Percentiles rank a stretch among this genome's conserved stretches.
These are phyloP conservation scores for Craseonycteris thonglongyai DNA, from an alignment of 2,113 vertebrate genomes.

Conservation along the genomic window DNA sequence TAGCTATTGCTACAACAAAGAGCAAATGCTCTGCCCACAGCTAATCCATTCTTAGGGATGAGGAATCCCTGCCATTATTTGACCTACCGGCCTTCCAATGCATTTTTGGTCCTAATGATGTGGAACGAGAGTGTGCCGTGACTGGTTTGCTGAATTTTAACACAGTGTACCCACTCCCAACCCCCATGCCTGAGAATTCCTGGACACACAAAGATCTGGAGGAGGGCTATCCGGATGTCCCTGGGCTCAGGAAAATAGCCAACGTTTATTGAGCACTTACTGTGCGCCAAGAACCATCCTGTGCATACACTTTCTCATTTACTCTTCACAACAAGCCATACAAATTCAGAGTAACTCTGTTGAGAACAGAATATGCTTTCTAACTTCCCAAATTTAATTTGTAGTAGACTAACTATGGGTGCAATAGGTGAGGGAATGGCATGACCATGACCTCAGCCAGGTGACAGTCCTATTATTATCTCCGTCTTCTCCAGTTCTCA, in stretches of 20 bases:
- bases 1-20: neutral
- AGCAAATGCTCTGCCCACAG: neutral
- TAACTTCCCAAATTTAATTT: neutral
- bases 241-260: neutral
- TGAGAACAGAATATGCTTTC: neutral
- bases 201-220: neutral
- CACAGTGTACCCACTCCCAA: neutral
- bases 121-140: neutral
- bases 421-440: accelerated
- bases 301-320: neutral
- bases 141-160: neutral
- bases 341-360: neutral
- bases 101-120: neutral
- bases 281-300: neutral
- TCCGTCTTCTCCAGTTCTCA: neutral
- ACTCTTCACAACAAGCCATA: neutral
- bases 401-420: neutral
- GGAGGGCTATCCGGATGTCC: accelerated
- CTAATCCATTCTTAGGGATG: neutral
- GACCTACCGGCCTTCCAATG: neutral
- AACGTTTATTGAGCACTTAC: neutral
- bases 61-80: neutral
- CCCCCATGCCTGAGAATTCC: neutral
- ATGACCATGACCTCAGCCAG: neutral
- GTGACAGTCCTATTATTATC: accelerated